phyloP scores from a whole-genome alignment of 2,113 vertebrate species.

The Vireo altiloquus region DNA sequence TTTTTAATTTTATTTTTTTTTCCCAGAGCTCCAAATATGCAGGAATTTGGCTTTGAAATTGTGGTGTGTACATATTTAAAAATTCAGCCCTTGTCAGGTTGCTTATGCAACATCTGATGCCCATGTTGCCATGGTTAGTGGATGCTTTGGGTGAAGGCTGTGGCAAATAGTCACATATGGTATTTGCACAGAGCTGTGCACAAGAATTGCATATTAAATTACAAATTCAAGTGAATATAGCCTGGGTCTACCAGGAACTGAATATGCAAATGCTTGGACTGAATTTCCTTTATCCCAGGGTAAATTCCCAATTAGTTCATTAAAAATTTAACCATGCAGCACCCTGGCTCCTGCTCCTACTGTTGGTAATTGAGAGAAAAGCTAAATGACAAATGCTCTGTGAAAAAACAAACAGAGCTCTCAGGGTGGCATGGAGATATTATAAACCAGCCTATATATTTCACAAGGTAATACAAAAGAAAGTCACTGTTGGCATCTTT shows the following conservation, averaged over 20 bases:
- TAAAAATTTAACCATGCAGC: neutral
- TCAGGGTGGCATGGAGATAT: neutral
- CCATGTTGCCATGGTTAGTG: slow-evolving; percentile 72
- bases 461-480: neutral
- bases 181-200: slow-evolving; percentile 31
- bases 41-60: slow-evolving; percentile 61
- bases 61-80: slow-evolving; percentile 55
- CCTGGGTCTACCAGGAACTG: neutral
- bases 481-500: neutral
- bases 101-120: slow-evolving; percentile 62
- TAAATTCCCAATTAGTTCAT: neutral
- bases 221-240: slow-evolving; percentile 7
- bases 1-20: too few relatives aligned
- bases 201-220: slow-evolving; percentile 67
- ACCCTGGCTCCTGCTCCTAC: neutral
- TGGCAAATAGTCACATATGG: slow-evolving; percentile 71
- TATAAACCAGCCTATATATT: neutral
- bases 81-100: slow-evolving; percentile 1
- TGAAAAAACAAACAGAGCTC: neutral
- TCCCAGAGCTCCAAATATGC: neutral
- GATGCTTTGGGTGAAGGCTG: slow-evolving; percentile 55
- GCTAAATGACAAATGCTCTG: neutral
- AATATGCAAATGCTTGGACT: neutral
- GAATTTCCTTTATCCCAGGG: neutral
- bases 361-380: neutral